Evolutionary conservation across 2,888 invertebrate genomes (phyloP).

Genomic region (Philopedon plagiatum): DNA sequence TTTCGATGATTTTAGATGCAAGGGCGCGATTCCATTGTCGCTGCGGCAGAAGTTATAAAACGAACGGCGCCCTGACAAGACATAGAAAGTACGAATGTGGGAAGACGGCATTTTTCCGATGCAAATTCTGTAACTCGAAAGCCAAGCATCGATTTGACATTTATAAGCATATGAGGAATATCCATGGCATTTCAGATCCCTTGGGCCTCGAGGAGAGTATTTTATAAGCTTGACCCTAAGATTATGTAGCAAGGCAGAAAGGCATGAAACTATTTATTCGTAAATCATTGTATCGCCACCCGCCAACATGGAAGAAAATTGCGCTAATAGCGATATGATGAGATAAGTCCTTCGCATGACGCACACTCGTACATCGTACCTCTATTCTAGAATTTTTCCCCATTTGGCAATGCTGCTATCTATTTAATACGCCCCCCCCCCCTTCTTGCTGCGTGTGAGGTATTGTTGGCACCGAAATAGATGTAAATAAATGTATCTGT

Average conservation of each 20-base stretch:
- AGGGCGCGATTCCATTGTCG: slow-evolving; percentile 19
- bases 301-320: too few species aligned
- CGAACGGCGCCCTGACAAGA: slow-evolving; percentile 46
- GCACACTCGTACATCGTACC: too few species aligned
- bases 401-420: too few species aligned
- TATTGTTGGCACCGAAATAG: too few species aligned
- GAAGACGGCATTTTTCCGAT: slow-evolving; percentile 68
- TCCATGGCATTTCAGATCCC: slow-evolving; percentile 16
- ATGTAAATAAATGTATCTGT: too few species aligned
- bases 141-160: slow-evolving; percentile 46
- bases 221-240: too few species aligned
- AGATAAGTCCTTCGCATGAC: too few species aligned
- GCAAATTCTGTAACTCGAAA: slow-evolving; percentile 43
- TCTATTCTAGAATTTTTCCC: too few species aligned
- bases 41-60: slow-evolving; percentile 48
- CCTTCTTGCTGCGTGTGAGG: too few species aligned
- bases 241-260: background rate
- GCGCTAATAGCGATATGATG: too few species aligned
- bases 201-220: background rate
- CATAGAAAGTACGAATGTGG: slow-evolving; percentile 73
- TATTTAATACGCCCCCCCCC: too few species aligned
- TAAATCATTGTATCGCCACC: too few species aligned
- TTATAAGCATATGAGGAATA: slow-evolving; percentile 44
- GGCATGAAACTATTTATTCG: background rate
- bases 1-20: slow-evolving; percentile 11